phyloP scores from a whole-genome alignment of 2,113 vertebrate species.

The Lasiurus borealis region DNA sequence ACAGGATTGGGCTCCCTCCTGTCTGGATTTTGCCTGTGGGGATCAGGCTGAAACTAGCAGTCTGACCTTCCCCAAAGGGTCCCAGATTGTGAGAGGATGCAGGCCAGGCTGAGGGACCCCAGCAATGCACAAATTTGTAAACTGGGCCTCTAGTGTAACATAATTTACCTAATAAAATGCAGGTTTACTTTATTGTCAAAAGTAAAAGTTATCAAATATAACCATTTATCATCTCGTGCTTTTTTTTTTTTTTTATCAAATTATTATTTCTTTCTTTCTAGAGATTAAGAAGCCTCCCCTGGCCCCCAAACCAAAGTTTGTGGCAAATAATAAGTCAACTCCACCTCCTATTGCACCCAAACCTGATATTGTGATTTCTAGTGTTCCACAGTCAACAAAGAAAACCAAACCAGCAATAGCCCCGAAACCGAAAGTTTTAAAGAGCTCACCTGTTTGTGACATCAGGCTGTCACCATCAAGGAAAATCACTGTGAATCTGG shows the following conservation, averaged over 20 bases:
- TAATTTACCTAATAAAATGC: conserved; percentile 4
- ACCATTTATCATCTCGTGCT: conserved; percentile 23
- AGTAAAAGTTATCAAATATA: conserved; percentile 38
- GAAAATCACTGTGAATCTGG: conserved; percentile 79
- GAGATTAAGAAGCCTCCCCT: conserved; percentile 99
- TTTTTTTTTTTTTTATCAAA: conserved; percentile 55
- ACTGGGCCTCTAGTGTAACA: neutral
- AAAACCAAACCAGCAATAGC: conserved; percentile 95
- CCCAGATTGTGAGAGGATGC: no score
- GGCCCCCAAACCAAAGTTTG: conserved; percentile 98
- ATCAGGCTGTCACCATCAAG: conserved; percentile 70
- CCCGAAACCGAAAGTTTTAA: conserved; percentile 94
- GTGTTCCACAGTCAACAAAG: conserved; percentile 88
- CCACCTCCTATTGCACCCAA: conserved; percentile 97
- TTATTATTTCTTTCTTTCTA: conserved; percentile 83
- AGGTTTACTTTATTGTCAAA: conserved; percentile 15
- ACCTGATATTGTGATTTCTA: conserved; percentile 88
- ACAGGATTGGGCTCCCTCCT: no score
- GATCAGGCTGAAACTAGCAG: no score
- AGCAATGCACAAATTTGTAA: no score
- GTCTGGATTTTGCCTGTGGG: no score
- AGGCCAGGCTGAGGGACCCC: no score
- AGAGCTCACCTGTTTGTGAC: conserved; percentile 85
- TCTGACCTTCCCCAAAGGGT: no score
- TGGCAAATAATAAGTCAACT: conserved; percentile 88